Percentiles rank a stretch among this genome's conserved stretches.
Conservation (phyloP, 2,797 vertebrate species). For the Limosa lapponica region DNA sequence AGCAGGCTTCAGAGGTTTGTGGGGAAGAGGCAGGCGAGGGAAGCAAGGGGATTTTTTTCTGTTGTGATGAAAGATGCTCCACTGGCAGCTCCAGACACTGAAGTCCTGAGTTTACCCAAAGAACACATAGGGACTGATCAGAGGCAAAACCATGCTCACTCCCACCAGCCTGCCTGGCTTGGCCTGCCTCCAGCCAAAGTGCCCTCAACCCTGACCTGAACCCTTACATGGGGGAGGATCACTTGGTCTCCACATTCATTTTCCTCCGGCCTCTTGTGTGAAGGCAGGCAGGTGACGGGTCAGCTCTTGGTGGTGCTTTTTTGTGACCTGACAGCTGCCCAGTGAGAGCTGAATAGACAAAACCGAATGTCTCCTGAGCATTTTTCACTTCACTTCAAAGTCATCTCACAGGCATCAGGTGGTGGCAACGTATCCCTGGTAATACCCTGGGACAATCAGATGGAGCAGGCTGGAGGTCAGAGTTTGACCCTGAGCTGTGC, state of each 20-base stretch:
- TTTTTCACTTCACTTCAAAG: not conserved
- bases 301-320: not conserved
- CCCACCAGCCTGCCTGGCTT: not conserved
- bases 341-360: not conserved
- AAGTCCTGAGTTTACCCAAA: not conserved
- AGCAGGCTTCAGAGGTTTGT: not conserved
- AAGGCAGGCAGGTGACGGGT: fast-evolving
- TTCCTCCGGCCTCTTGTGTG: not conserved
- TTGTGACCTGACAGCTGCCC: not conserved
- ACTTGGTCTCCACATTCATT: not conserved
- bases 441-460: not conserved
- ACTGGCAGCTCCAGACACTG: not conserved
- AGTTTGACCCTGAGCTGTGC: not conserved
- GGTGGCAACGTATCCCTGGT: not conserved
- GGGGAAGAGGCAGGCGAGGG: not conserved
- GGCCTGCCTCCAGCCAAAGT: not conserved
- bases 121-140: not conserved
- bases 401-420: not conserved
- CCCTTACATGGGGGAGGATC: fast-evolving
- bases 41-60: not conserved
- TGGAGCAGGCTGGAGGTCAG: not conserved
- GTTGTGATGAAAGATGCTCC: not conserved
- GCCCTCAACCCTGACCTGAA: not conserved
- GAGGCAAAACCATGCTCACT: not conserved
- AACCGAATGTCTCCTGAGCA: not conserved